These are phyloP conservation scores for Montipora capitata DNA, from an alignment of 92 coral and sea anemone genomes.

Conservation along the genomic window DNA sequence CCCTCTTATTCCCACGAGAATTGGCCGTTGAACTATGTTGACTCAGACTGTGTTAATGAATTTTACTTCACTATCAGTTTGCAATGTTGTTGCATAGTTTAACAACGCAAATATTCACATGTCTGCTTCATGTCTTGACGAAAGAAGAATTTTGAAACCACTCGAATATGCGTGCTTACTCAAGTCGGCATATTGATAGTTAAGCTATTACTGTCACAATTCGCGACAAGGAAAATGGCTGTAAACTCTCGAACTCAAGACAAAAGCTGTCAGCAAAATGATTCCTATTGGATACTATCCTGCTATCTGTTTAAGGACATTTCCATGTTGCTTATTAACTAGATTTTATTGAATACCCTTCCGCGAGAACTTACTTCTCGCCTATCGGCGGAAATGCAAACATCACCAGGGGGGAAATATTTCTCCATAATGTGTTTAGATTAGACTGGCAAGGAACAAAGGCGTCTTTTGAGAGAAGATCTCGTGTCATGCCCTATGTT, in stretches of 20 bases:
- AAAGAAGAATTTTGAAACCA: conserved; percentile 47
- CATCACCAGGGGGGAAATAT: neutral
- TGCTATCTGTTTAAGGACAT: neutral
- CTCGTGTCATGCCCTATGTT: too few species aligned
- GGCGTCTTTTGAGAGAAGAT: too few species aligned
- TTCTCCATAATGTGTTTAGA: too few species aligned
- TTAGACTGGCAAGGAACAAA: too few species aligned
- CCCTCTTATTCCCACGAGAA: too few species aligned
- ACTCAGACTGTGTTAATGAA: neutral
- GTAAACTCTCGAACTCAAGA: conserved; percentile 16
- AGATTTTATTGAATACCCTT: neutral
- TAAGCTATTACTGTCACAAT: conserved; percentile 23
- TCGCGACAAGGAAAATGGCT: neutral
- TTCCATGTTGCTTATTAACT: conserved; percentile 43
- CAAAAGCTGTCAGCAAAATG: conserved; percentile 45
- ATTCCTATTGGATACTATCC: conserved; percentile 13
- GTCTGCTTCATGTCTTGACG: conserved; percentile 17
- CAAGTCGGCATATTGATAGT: conserved; percentile 16
- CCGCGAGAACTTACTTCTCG: neutral
- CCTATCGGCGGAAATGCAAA: conserved; percentile 2
- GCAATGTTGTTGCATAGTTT: conserved; percentile 4
- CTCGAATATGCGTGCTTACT: neutral
- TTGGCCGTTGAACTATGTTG: too few species aligned
- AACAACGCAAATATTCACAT: conserved; percentile 27
- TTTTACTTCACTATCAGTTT: conserved; percentile 3